Evolutionary conservation across 2,797 vertebrate species (phyloP), one percentile per base, ranked within the genome.

Genomic region (Xenops minutus): DNA sequence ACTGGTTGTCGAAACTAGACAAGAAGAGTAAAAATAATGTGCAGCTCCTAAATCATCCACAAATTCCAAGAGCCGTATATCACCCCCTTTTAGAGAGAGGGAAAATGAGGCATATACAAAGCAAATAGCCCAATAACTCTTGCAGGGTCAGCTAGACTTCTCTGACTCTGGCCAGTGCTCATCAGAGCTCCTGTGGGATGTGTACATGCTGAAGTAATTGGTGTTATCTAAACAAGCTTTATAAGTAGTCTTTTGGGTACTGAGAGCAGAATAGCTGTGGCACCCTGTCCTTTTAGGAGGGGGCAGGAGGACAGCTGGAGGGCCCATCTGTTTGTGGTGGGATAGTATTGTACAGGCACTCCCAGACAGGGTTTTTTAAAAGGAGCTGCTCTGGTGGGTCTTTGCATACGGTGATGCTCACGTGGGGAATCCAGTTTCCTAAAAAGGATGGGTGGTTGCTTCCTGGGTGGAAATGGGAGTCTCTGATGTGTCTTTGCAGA

Each of bases 41-140:
- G 48, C 49, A 41, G n/a, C 51, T 90, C 32, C 59, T 88, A 76
- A 85, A 89, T 89, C 69, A 88, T 55, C 69, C 39, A n/a, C 17
- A 39, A 18, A 55, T 75, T 91, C 69, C 32, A 51, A 29, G 62
- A 49, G 58, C 43, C 78, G 37, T 8, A 4, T 14, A 58, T 79
- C 39, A 36, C 23, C 10, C 22, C 17, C 36, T 41, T 81, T 74
- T 36, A 22, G 32, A 56, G 62, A 66, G 29, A 48, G 24, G 58
- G 94, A 96, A 93, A 95, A 91, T 73, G 89, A 94, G 94, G 92
- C 49, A 61, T 2, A 2, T 15, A 15, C 49, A 74, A 73, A 85
- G 39, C 15, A 51, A 85, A 71, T 15, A 73, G 43, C 23, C 41
- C n/a, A 16, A 1, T 36, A 64, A 41, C 6, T 64, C 27, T 21